Evolutionary conservation across 2,888 invertebrate species (phyloP).

Genomic region (Phymatocera aterrima): DNA sequence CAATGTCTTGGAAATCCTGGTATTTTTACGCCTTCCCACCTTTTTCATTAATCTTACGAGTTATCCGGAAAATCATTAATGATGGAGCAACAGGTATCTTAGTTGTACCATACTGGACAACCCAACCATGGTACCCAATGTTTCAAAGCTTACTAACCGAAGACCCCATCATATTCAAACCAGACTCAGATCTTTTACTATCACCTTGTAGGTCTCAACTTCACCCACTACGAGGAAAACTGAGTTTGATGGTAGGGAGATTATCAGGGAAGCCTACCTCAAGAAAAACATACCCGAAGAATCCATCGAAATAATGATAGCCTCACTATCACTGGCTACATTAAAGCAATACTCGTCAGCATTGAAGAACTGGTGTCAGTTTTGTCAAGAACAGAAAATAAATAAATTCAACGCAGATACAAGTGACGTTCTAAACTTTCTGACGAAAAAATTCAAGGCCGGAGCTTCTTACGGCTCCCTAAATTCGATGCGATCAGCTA

Average conservation of each 20-base stretch:
- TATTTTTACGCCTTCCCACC: constrained; percentile 61
- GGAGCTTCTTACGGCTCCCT: constrained; percentile 55
- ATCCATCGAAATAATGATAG: constrained; percentile 49
- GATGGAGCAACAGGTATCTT: constrained; percentile 53
- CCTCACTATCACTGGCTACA: constrained; percentile 56
- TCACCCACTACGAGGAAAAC: constrained; percentile 55
- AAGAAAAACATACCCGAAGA: constrained; percentile 50
- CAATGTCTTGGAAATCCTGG: constrained; percentile 51
- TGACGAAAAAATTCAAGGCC: constrained; percentile 45
- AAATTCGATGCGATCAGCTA: constrained; percentile 58
- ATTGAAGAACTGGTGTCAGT: constrained; percentile 56
- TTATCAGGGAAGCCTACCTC: constrained; percentile 57
- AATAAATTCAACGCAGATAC: constrained; percentile 40
- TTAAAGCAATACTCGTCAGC: constrained; percentile 55
- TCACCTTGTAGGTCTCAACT: constrained; percentile 56
- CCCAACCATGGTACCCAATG: constrained; percentile 62
- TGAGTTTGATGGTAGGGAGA: constrained; percentile 60
- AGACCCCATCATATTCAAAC: constrained; percentile 54
- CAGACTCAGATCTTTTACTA: constrained; percentile 53
- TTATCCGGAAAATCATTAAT: constrained; percentile 57
- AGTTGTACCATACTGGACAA: constrained; percentile 60
- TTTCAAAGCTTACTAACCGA: constrained; percentile 48
- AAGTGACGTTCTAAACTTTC: constrained; percentile 45
- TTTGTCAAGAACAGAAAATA: constrained; percentile 46
- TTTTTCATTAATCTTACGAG: constrained; percentile 57